Conservation (phyloP, 92 coral and sea anemone genomes). For the Blastomussa wellsi region DNA sequence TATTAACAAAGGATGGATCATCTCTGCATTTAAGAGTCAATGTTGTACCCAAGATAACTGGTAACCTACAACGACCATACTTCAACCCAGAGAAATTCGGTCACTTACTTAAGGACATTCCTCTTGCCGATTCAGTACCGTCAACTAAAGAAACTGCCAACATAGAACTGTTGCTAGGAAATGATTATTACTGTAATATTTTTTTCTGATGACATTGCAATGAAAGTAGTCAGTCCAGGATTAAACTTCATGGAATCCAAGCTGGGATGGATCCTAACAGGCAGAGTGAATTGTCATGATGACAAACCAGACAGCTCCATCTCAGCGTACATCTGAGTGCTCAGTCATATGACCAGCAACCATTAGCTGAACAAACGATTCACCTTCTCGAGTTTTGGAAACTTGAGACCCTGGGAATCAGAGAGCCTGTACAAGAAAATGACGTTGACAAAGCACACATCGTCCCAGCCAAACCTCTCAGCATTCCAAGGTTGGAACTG, state of each 20-base stretch:
- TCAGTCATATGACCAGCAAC: not conserved
- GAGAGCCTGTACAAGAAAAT: conserved; percentile 31
- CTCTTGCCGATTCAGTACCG: conserved; percentile 26
- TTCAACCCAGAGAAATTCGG: conserved; percentile 4
- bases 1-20: conserved; percentile 39
- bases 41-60: conserved; percentile 28
- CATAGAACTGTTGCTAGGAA: conserved; percentile 42
- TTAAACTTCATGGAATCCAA: conserved; percentile 55
- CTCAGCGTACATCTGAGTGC: conserved; percentile 4
- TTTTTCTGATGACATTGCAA: conserved; percentile 16
- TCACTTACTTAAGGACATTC: conserved; percentile 19
- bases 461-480: conserved; percentile 31
- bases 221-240: conserved; percentile 30
- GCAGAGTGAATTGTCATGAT: conserved; percentile 6
- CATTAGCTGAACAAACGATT: not conserved
- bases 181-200: conserved; percentile 45
- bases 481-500: conserved; percentile 24
- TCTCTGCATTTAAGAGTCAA: conserved; percentile 23
- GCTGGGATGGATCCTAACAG: conserved; percentile 42
- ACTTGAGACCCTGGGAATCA: conserved; percentile 58
- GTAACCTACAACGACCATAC: not conserved
- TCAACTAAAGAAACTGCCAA: conserved; percentile 29
- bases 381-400: conserved; percentile 53
- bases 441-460: conserved; percentile 32
- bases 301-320: not conserved